Percentiles rank a stretch among this genome's conserved stretches.
Conservation (phyloP, 1,140 invertebrate species). For the Zaprionus capensis region DNA sequence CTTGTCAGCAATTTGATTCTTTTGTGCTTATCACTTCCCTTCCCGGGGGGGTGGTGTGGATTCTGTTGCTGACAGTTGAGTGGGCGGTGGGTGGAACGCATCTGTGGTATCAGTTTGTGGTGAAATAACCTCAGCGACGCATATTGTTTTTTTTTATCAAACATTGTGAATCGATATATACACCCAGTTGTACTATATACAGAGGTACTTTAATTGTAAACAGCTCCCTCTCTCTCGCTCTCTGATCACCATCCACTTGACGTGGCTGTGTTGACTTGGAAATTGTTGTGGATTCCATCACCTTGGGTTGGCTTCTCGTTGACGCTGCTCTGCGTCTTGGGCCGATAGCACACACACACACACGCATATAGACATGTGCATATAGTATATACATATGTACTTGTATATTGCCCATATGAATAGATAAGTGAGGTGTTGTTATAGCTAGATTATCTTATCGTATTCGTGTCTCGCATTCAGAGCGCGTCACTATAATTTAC, state of each 20-base stretch:
- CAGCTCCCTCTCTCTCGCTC: neutral
- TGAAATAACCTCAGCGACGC: conserved; percentile 21
- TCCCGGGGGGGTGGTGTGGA: neutral
- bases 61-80: neutral
- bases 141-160: conserved; percentile 16
- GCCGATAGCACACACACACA: conserved; percentile 28
- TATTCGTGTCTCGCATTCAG: conserved; percentile 35
- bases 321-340: conserved; percentile 24
- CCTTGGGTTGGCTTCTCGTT: conserved; percentile 40
- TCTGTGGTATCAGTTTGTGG: conserved; percentile 30
- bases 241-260: conserved; percentile 19
- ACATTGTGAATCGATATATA: conserved; percentile 6
- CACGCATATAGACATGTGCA: conserved; percentile 6
- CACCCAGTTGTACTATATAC: neutral
- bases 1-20: conserved; percentile 18
- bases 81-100: neutral
- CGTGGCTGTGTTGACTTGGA: conserved; percentile 31
- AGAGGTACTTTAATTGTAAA: conserved; percentile 5
- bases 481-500: conserved; percentile 45
- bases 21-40: conserved; percentile 28
- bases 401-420: conserved; percentile 26
- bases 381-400: neutral
- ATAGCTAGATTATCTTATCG: conserved; percentile 43
- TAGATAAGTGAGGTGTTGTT: conserved; percentile 45
- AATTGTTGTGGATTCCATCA: conserved; percentile 34